phyloP scores from a whole-genome alignment of 2,888 invertebrate genomes.

The Hartigia nigra region DNA sequence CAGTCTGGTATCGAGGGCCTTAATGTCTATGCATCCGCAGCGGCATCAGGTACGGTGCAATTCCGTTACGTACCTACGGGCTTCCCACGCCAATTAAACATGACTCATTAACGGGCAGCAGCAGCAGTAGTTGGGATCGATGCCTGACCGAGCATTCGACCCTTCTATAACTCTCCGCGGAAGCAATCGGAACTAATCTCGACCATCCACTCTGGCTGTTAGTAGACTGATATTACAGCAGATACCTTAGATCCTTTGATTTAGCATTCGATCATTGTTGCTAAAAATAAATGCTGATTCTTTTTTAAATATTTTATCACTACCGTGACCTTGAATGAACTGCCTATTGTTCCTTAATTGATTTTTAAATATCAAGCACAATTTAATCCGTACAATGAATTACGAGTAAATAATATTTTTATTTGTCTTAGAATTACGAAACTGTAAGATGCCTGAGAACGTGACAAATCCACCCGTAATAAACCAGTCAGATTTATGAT shows the following conservation, averaged over 20 bases:
- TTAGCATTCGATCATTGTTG: background rate
- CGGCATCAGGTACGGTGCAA: conserved; percentile 45
- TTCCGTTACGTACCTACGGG: conserved; percentile 60
- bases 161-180: conserved; percentile 53
- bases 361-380: background rate
- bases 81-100: conserved; percentile 67
- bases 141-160: conserved; percentile 42
- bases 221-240: background rate
- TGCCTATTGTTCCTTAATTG: background rate
- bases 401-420: background rate
- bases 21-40: conserved; percentile 30
- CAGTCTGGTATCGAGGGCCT: conserved; percentile 23
- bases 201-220: conserved; percentile 37
- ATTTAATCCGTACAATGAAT: background rate
- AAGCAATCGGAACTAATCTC: conserved; percentile 62
- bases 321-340: background rate
- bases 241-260: background rate
- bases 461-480: background rate
- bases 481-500: background rate
- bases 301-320: background rate
- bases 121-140: conserved; percentile 60
- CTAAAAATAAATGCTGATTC: background rate
- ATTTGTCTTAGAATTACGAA: background rate
- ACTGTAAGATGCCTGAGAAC: background rate
- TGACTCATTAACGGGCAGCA: conserved; percentile 65